Conservation (phyloP, 2,113 vertebrate genomes). For the Salvelinus sp. region DNA sequence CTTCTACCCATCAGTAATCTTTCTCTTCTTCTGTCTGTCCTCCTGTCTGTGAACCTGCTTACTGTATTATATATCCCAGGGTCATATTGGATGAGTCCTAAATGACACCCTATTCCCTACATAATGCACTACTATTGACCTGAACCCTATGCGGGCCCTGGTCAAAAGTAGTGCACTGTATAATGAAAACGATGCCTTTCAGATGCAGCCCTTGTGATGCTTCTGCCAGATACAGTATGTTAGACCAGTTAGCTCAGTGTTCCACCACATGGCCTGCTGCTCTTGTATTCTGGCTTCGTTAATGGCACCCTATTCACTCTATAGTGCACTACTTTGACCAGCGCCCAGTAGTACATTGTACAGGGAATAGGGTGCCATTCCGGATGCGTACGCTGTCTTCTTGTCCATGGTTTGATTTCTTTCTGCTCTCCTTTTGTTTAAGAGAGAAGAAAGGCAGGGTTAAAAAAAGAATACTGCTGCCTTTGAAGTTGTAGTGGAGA, state of each 20-base stretch:
- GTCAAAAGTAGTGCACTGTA: no score
- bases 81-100: neutral
- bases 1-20: neutral
- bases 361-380: no score
- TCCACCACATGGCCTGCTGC: constrained; percentile 57
- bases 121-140: neutral
- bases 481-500: constrained; percentile 57
- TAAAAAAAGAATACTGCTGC: constrained; percentile 60
- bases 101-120: constrained; percentile 1
- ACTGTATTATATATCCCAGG: neutral
- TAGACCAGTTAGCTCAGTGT: constrained; percentile 32
- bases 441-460: constrained; percentile 48
- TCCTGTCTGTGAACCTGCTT: neutral
- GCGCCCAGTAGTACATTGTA: no score
- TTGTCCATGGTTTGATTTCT: constrained; percentile 39
- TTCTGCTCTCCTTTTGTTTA: constrained; percentile 56
- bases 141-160: no score
- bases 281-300: constrained; percentile 42
- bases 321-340: no score
- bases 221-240: constrained; percentile 33
- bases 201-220: constrained; percentile 19
- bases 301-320: no score
- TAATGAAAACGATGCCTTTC: no score
- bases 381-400: neutral
- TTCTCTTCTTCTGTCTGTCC: neutral